phyloP scores from a whole-genome alignment of 53 echinoderm and acorn worm species.

The Stichopus horrens region DNA sequence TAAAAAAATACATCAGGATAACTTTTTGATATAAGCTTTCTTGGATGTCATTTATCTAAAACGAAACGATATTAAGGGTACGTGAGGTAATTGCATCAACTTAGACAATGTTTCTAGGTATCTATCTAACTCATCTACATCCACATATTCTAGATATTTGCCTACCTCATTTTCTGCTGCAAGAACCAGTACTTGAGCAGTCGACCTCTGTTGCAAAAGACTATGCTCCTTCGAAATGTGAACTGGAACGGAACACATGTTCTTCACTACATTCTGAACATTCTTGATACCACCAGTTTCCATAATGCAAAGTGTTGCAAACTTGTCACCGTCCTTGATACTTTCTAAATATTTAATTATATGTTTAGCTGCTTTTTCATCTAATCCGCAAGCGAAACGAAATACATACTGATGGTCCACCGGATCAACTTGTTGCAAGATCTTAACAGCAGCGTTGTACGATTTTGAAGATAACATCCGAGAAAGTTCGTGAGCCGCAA shows the following conservation, averaged over 20 bases:
- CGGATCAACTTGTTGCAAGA: neutral
- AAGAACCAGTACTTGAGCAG: neutral
- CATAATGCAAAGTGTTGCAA: constrained; percentile 20
- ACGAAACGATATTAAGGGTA: no score
- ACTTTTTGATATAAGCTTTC: no score
- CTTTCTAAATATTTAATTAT: neutral
- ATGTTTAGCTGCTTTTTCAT: neutral
- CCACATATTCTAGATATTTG: no score
- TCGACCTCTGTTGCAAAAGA: neutral
- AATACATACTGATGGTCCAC: constrained; percentile 14
- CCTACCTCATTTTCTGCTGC: constrained; percentile 9
- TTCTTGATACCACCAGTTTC: neutral
- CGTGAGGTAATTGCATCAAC: no score
- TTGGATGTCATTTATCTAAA: no score
- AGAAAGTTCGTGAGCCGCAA: constrained; percentile 7
- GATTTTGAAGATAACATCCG: neutral
- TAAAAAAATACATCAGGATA: no score
- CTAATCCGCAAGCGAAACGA: constrained; percentile 8
- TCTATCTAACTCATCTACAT: no score
- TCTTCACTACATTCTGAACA: neutral
- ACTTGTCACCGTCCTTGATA: constrained; percentile 17
- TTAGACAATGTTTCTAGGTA: no score
- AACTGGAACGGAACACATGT: neutral
- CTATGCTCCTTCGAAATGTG: neutral
- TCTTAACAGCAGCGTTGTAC: neutral